These are phyloP conservation scores for Nymphalis urticae DNA, from an alignment of 2,888 invertebrate genomes.

Conservation along the genomic window DNA sequence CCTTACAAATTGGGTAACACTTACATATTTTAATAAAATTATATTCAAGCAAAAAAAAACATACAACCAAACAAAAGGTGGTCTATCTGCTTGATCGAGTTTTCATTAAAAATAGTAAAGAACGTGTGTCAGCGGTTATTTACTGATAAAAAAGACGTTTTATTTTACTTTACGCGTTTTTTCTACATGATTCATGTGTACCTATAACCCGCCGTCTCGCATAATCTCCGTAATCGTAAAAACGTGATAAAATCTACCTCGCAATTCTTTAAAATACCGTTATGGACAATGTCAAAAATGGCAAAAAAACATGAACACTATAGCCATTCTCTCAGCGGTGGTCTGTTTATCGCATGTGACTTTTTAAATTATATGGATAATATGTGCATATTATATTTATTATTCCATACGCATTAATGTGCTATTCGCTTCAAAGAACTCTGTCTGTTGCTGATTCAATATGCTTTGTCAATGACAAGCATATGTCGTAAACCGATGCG, in stretches of 20 bases:
- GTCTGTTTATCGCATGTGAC: constrained; percentile 7
- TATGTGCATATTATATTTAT: constrained; percentile 25
- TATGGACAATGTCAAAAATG: constrained; percentile 13
- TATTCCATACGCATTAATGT: constrained; percentile 33
- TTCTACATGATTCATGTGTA: constrained; percentile 24
- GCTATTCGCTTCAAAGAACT: constrained; percentile 32
- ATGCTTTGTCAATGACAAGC: constrained; percentile 36
- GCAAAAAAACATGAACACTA: constrained; percentile 1
- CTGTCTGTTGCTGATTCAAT: constrained; percentile 30
- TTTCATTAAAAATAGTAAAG: not conserved
- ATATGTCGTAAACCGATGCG: constrained; percentile 29
- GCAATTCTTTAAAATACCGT: constrained; percentile 32
- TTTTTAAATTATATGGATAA: constrained; percentile 13
- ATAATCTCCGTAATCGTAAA: constrained; percentile 27
- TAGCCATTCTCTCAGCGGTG: constrained; percentile 9
- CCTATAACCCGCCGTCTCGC: constrained; percentile 17
- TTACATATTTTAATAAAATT: not conserved
- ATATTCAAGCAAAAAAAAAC: not conserved
- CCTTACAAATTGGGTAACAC: not conserved
- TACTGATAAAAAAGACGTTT: constrained; percentile 4
- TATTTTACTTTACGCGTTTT: constrained; percentile 12
- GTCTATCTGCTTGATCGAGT: not conserved
- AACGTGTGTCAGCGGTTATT: not conserved
- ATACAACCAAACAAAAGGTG: constrained; percentile 1
- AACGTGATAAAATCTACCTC: constrained; percentile 33